Evolutionary conservation across 2,113 vertebrate genomes (phyloP).

Genomic region (Variabilichromis moorii): DNA sequence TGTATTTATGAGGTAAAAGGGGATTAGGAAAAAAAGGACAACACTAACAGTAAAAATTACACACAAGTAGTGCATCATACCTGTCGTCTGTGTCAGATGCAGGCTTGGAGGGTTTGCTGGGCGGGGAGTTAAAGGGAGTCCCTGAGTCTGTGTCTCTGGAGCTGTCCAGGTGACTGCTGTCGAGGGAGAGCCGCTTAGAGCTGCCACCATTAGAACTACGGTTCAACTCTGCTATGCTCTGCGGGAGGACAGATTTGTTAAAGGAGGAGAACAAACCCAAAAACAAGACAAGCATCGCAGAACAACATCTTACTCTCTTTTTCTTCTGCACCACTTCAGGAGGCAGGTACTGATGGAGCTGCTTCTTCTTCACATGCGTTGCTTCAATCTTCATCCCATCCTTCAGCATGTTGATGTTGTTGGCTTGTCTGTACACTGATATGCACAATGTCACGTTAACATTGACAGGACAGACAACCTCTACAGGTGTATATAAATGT

Average conservation of each 20-base stretch:
- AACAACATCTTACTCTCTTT: conserved; percentile 78
- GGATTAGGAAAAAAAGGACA: neutral
- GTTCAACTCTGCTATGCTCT: conserved; percentile 80
- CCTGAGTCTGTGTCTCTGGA: conserved; percentile 81
- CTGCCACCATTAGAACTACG: conserved; percentile 73
- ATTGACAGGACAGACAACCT: neutral
- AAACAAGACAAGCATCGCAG: neutral
- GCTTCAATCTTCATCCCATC: conserved; percentile 97
- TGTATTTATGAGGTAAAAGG: neutral
- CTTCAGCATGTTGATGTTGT: conserved; percentile 90
- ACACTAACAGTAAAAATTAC: neutral
- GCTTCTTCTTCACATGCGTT: conserved; percentile 90
- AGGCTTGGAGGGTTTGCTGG: conserved; percentile 68
- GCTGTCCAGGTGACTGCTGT: conserved; percentile 76
- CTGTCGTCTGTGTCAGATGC: conserved; percentile 69
- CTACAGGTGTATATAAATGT: neutral
- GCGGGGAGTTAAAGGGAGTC: conserved; percentile 73
- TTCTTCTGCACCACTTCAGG: conserved; percentile 87
- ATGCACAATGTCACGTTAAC: neutral
- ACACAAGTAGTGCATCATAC: conserved; percentile 44
- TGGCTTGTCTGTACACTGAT: conserved; percentile 94
- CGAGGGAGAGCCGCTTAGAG: conserved; percentile 79
- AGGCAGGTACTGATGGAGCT: conserved; percentile 90
- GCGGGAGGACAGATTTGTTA: neutral
- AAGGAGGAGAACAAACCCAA: neutral